Evolutionary conservation across 1,140 invertebrate species (phyloP), one percentile per base, ranked within the genome.

Genomic region (Lasioglossum albipes): DNA sequence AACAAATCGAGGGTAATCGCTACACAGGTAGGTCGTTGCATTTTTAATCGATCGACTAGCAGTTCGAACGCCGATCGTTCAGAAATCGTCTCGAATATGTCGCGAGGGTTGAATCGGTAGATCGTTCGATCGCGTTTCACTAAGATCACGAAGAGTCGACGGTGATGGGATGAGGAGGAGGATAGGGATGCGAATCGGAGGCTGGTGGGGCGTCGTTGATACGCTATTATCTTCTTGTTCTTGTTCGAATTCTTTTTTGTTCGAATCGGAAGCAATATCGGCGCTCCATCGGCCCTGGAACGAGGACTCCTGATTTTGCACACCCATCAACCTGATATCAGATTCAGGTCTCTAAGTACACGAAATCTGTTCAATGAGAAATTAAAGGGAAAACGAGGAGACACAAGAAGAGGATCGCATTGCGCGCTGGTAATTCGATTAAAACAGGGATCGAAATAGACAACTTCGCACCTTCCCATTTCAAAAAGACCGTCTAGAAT

Each of bases 121-220:
- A 36, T 49, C 41, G 18, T 27, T n/a, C 52, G 52, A 18, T 52
- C 49, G 49, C 45, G 61, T 66, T 61, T 74, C 31, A 49, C 54
- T 22, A 36, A 74, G 20, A 20, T 16, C 10, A n/a, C 22, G 52
- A 2, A 20, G 45, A 9, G 52, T 52, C 65, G 66, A 49, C 45
- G 61, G 27, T 41, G 54, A 42, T 65, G 41, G 76, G 76, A 78
- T 72, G 76, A 78, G 76, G 76, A 78, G 68, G 76, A 78, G 76
- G 76, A 72, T 78, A 78, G 76, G 76, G 76, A 64, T 64, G 75
- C 64, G 45, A 49, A 41, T 18, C 3, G 45, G 45, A 61, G 52
- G 49, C 49, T 57, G 65, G 52, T 52, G 75, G 31, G 31, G 36
- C 64, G 64, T 31, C 64, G 64, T 49, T 66, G 18, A 49, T 9